phyloP scores from a whole-genome alignment of 2,113 vertebrate species.

The Strix uralensis region DNA sequence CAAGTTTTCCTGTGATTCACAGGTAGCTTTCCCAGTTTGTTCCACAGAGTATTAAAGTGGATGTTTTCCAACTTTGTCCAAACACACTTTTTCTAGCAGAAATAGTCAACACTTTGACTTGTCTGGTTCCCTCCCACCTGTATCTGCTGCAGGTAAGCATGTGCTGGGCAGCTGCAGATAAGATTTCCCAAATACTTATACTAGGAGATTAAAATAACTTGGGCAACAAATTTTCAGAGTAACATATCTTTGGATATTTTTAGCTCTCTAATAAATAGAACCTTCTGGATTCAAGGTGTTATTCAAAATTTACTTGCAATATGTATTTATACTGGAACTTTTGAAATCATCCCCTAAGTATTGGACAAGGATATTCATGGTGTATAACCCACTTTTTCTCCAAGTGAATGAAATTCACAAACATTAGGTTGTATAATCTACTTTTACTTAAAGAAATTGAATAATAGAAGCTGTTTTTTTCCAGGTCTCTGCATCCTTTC shows the following conservation, averaged over 20 bases:
- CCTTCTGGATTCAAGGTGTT: background rate
- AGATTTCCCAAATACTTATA: background rate
- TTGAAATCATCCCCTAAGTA: background rate
- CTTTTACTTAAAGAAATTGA: background rate
- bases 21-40: background rate
- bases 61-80: background rate
- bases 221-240: background rate
- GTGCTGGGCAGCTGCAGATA: background rate
- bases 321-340: background rate
- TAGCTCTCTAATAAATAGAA: background rate
- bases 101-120: background rate
- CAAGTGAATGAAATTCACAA: background rate
- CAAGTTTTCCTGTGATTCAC: background rate
- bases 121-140: no score
- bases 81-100: background rate
- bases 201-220: background rate
- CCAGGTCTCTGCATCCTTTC: background rate
- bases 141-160: background rate
- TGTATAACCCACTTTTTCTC: background rate
- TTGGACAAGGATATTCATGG: background rate
- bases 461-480: background rate
- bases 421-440: background rate
- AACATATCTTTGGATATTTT: background rate
- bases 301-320: background rate
- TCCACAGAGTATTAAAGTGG: background rate